phyloP scores from a whole-genome alignment of 2,113 vertebrate species.

The Chaetodon trifascialis region DNA sequence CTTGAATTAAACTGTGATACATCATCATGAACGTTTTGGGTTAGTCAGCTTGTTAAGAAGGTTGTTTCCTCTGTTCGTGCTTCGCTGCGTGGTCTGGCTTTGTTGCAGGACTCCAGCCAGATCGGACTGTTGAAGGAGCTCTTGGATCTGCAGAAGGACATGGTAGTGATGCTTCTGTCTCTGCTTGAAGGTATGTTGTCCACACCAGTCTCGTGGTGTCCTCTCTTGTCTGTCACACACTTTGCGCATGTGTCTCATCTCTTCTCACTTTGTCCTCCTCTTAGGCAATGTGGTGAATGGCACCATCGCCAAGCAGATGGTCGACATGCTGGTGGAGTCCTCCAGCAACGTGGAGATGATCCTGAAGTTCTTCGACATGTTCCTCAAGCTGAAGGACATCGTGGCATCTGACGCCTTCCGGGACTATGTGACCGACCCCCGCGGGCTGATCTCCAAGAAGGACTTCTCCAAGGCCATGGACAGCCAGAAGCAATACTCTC shows the following conservation, averaged over 20 bases:
- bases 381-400: constrained; percentile 97
- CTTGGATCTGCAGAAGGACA: constrained; percentile 96
- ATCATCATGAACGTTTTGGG: background rate
- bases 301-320: constrained; percentile 96
- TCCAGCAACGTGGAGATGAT: constrained; percentile 99
- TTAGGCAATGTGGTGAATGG: constrained; percentile 96
- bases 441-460: constrained; percentile 97
- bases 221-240: background rate
- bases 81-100: constrained; percentile 40
- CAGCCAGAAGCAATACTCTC: constrained; percentile 95
- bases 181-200: constrained; percentile 88
- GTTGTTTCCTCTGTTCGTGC: constrained; percentile 15
- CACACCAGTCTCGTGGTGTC: background rate
- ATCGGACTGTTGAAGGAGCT: constrained; percentile 95
- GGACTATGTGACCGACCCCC: constrained; percentile 92
- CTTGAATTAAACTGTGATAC: constrained; percentile 21
- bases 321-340: constrained; percentile 98
- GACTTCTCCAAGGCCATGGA: constrained; percentile 99
- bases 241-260: background rate
- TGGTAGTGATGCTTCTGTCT: constrained; percentile 97
- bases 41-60: constrained; percentile 14
- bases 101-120: constrained; percentile 92
- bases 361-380: constrained; percentile 99
- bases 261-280: background rate
- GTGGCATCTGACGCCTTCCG: constrained; percentile 95